Conservation (phyloP, 1,140 invertebrate species). For the Belonocnema kinseyi region DNA sequence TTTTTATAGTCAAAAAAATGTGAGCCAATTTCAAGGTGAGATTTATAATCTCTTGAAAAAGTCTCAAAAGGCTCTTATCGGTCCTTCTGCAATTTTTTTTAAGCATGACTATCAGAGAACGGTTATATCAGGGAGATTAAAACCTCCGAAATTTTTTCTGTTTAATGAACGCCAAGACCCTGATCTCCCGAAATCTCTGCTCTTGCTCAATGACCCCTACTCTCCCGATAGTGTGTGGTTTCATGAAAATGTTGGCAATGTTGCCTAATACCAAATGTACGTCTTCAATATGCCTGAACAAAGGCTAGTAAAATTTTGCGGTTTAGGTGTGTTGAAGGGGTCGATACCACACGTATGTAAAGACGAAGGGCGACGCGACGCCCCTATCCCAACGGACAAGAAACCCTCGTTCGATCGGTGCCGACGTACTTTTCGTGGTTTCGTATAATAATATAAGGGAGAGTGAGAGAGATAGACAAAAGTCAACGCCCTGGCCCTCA, state of each 20-base stretch:
- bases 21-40: too few relatives aligned
- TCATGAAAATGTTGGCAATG: background rate
- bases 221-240: background rate
- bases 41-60: too few relatives aligned
- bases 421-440: conserved; percentile 15
- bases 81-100: too few relatives aligned
- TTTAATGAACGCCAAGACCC: too few relatives aligned
- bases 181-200: too few relatives aligned
- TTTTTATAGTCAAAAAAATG: too few relatives aligned
- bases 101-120: too few relatives aligned
- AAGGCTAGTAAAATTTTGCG: background rate
- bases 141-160: too few relatives aligned
- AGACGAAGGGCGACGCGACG: background rate
- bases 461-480: background rate
- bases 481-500: conserved; percentile 25
- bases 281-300: background rate
- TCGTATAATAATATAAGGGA: background rate
- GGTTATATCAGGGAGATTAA: too few relatives aligned
- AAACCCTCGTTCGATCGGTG: conserved; percentile 11
- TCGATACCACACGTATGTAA: background rate
- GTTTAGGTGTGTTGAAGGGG: background rate
- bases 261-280: background rate
- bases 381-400: conserved; percentile 3
- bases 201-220: too few relatives aligned
- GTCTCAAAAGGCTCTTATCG: too few relatives aligned